Conservation (phyloP, 2,888 invertebrate species). For the Merodon equestris region DNA sequence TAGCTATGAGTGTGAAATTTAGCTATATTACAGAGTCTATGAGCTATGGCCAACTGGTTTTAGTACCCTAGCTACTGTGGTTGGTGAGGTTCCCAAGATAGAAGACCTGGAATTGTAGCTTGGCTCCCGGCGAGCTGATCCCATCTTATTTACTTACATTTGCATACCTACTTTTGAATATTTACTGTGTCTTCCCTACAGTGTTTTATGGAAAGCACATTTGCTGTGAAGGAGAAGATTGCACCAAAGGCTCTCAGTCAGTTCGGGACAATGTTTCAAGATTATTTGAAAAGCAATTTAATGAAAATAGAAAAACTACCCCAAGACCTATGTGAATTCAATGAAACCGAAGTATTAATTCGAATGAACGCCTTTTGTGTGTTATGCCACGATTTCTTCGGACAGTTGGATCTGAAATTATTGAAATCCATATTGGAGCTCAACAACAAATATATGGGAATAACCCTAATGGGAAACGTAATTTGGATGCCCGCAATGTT, state of each 20-base stretch:
- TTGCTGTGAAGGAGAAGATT: constrained; percentile 71
- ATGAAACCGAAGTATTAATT: constrained; percentile 82
- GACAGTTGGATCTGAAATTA: constrained; percentile 87
- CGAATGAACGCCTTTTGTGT: constrained; percentile 85
- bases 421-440: constrained; percentile 86
- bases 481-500: constrained; percentile 93
- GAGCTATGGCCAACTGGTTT: too few species aligned
- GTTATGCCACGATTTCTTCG: constrained; percentile 86
- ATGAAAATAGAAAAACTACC: constrained; percentile 79
- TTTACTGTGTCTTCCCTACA: too few species aligned
- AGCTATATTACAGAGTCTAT: too few species aligned
- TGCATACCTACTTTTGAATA: too few species aligned
- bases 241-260: constrained; percentile 70
- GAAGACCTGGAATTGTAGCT: too few species aligned
- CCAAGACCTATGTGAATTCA: constrained; percentile 83
- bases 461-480: constrained; percentile 88
- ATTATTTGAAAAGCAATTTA: constrained; percentile 71
- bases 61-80: too few species aligned
- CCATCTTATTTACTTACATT: too few species aligned
- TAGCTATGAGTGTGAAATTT: too few species aligned
- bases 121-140: too few species aligned
- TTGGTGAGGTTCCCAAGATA: too few species aligned
- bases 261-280: constrained; percentile 76
- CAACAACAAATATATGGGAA: constrained; percentile 89
- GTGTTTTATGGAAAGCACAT: constrained; percentile 73